Evolutionary conservation across 2,797 vertebrate species (phyloP).

Genomic region (Peromyscus melanophrys): DNA sequence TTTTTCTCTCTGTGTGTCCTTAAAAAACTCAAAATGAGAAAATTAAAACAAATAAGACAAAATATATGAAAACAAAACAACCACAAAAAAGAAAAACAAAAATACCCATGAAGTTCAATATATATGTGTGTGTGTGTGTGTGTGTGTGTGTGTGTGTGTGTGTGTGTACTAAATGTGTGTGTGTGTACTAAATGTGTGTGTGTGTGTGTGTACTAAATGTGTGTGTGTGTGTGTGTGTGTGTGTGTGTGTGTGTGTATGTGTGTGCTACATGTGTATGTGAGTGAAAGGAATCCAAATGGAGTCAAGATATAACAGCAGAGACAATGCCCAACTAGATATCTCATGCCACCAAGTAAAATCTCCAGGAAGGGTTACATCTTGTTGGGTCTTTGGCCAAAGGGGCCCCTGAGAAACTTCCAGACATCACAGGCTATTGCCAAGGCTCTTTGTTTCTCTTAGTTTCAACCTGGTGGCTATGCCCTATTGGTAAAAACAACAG

Average conservation of each 20-base stretch:
- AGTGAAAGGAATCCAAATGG: not conserved
- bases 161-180: not conserved
- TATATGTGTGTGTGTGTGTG: accelerated
- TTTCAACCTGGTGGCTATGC: not conserved
- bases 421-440: no score
- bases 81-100: not conserved
- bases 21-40: not conserved
- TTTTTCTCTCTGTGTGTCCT: not conserved
- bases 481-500: not conserved
- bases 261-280: not conserved
- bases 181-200: no score
- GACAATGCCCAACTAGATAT: not conserved
- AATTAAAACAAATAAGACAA: not conserved
- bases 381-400: not conserved
- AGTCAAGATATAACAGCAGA: not conserved
- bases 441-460: no score
- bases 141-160: not conserved
- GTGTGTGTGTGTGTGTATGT: no score
- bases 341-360: not conserved
- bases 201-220: not conserved
- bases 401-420: not conserved
- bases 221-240: not conserved
- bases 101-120: not conserved
- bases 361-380: not conserved
- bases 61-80: not conserved